Conservation (phyloP, 2,888 invertebrate species). For the Tigriopus californicus region DNA sequence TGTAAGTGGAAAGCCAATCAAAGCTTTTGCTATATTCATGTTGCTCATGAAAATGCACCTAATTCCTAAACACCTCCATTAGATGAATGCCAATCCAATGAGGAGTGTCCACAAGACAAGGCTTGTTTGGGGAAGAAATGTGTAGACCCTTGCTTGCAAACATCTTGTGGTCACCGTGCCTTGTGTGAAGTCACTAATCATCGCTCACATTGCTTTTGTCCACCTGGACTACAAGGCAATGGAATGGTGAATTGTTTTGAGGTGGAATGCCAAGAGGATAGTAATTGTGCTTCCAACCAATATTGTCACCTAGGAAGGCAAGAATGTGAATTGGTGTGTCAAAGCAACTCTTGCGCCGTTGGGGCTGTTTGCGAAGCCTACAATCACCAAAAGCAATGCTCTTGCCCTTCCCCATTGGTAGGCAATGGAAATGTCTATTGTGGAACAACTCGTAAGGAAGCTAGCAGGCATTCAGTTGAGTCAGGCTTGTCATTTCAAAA, state of each 20-base stretch:
- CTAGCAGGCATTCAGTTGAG: background rate
- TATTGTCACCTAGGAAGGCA: slow-evolving; percentile 10
- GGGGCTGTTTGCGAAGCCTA: slow-evolving; percentile 62
- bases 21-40: background rate
- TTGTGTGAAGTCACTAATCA: slow-evolving; percentile 58
- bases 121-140: slow-evolving; percentile 70
- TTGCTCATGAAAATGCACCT: background rate
- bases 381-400: slow-evolving; percentile 62
- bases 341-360: slow-evolving; percentile 33
- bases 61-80: background rate
- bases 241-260: slow-evolving; percentile 48
- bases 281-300: slow-evolving; percentile 3
- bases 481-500: background rate
- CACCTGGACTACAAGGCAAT: slow-evolving; percentile 58
- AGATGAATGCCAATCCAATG: slow-evolving; percentile 62
- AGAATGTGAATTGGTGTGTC: slow-evolving; percentile 20
- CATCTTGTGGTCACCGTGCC: slow-evolving; percentile 49
- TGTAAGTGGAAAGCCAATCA: slow-evolving; percentile 15
- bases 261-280: slow-evolving; percentile 1
- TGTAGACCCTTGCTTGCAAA: slow-evolving; percentile 35
- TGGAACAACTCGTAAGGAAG: slow-evolving; percentile 16
- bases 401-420: slow-evolving; percentile 50
- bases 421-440: slow-evolving; percentile 46
- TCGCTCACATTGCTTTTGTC: slow-evolving; percentile 48
- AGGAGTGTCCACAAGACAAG: slow-evolving; percentile 55